A percentile compares a stretch with the other conserved stretches of the same genome.
Conservation (phyloP, 1,140 invertebrate genomes). For the Dreissena rostriformis region DNA sequence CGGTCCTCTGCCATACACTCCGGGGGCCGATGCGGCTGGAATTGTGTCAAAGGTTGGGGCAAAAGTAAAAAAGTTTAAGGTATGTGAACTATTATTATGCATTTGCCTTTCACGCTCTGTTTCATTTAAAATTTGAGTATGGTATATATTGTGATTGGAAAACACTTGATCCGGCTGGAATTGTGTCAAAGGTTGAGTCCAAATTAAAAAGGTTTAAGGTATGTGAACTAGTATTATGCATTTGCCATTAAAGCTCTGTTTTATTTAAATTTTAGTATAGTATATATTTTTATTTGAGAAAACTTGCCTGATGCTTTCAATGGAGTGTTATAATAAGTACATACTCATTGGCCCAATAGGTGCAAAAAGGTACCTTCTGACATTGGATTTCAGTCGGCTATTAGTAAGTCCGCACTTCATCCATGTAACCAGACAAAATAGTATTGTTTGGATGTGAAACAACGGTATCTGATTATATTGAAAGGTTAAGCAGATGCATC, state of each 20-base stretch:
- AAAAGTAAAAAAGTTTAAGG: slow-evolving; percentile 81
- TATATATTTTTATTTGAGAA: no score
- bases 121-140: background rate
- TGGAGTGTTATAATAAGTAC: no score
- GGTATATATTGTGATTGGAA: background rate
- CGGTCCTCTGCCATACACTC: slow-evolving; percentile 83
- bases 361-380: no score
- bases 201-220: slow-evolving; percentile 82
- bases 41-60: slow-evolving; percentile 81
- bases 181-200: slow-evolving; percentile 81
- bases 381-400: no score
- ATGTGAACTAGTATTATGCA: background rate
- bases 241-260: no score
- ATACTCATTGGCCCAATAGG: no score
- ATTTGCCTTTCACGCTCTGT: background rate
- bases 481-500: no score
- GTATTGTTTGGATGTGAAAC: no score
- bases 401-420: no score
- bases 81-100: slow-evolving; percentile 61
- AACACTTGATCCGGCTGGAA: slow-evolving; percentile 82
- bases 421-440: no score
- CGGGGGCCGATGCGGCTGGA: slow-evolving; percentile 84
- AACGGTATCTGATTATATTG: no score
- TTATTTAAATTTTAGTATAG: no score
- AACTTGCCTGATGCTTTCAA: background rate